phyloP scores from a whole-genome alignment of 2,113 vertebrate species.

The Oncorhynchus gorbuscha region DNA sequence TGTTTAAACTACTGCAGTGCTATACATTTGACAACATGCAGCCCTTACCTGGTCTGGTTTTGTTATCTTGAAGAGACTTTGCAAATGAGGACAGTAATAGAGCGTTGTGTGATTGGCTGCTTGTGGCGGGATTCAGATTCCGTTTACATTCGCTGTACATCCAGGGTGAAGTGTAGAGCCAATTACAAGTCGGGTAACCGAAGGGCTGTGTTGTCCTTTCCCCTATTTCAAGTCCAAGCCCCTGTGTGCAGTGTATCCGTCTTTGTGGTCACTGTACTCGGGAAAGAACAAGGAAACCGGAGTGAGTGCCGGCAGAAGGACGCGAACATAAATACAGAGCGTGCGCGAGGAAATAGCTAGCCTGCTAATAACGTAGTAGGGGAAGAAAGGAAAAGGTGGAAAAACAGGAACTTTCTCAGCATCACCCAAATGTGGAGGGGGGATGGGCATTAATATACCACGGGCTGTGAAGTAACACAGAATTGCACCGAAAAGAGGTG shows the following conservation, averaged over 20 bases:
- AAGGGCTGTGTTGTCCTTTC: constrained; percentile 39
- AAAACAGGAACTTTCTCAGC: constrained; percentile 27
- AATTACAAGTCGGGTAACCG: constrained; percentile 59
- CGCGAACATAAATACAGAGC: not conserved
- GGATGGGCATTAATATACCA: constrained; percentile 63
- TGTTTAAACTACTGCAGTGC: not conserved
- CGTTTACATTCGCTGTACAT: not conserved
- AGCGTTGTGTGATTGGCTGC: constrained; percentile 40
- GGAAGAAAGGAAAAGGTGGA: constrained; percentile 36
- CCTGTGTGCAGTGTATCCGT: constrained; percentile 11
- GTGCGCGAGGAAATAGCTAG: not conserved
- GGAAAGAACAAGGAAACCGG: constrained; percentile 20
- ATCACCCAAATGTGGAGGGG: constrained; percentile 49
- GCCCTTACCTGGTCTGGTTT: constrained; percentile 30
- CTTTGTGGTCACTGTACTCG: constrained; percentile 11
- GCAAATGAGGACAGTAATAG: constrained; percentile 41
- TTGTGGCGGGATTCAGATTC: constrained; percentile 45
- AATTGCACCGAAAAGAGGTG: constrained; percentile 40
- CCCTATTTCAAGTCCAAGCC: constrained; percentile 31
- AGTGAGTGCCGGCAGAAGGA: not conserved
- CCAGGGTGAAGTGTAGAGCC: constrained; percentile 37
- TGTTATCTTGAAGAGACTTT: constrained; percentile 2
- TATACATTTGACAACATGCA: not conserved
- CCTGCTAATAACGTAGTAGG: not conserved
- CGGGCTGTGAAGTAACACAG: constrained; percentile 47